These are phyloP conservation scores for Trematocara caparti DNA, from an alignment of 2,797 vertebrate species.

Conservation along the genomic window DNA sequence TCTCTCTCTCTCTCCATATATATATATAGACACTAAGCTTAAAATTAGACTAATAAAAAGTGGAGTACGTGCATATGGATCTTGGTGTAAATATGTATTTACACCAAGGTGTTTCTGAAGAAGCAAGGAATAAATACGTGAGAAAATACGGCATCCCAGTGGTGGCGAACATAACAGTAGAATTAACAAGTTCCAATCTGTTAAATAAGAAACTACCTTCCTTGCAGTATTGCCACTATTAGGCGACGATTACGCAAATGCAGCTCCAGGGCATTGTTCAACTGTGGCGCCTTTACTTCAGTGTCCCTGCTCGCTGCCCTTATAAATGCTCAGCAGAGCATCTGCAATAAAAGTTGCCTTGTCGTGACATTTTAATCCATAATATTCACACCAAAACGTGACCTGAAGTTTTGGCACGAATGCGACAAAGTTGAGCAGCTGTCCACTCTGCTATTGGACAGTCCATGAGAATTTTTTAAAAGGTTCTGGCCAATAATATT, in stretches of 20 bases:
- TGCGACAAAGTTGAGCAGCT: background rate
- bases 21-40: background rate
- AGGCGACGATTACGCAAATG: background rate
- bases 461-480: background rate
- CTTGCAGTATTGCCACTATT: background rate
- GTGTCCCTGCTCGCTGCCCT: conserved; percentile 7
- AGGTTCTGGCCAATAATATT: conserved; percentile 8
- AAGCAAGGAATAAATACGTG: background rate
- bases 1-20: background rate
- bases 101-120: background rate
- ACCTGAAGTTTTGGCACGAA: background rate
- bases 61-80: background rate
- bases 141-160: background rate
- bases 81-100: background rate
- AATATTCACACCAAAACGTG: conserved; percentile 7
- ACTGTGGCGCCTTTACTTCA: background rate
- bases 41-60: background rate
- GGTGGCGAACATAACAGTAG: background rate
- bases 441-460: background rate
- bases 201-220: background rate
- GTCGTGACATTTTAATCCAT: background rate
- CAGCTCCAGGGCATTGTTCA: conserved; percentile 5
- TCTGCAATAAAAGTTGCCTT: conserved; percentile 17
- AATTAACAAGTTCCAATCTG: background rate
- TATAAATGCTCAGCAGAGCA: background rate